Percentiles rank a stretch among this genome's conserved stretches.
These are phyloP conservation scores for Halichoerus grypus DNA, from an alignment of 2,113 vertebrate genomes.

Conservation along the genomic window DNA sequence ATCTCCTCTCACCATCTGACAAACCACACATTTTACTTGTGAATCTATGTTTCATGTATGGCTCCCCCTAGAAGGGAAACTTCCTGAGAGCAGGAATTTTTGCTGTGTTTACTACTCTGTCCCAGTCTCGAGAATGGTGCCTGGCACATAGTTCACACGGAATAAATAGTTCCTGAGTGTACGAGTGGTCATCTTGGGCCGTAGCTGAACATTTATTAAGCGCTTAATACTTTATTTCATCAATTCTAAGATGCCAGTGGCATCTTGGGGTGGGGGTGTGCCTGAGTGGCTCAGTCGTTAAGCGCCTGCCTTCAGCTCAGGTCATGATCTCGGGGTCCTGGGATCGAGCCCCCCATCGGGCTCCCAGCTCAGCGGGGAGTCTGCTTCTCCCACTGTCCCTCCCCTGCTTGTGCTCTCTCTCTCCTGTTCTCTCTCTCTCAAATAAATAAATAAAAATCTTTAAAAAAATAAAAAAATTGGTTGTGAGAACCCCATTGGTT, in stretches of 20 bases:
- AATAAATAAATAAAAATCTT: too few relatives aligned
- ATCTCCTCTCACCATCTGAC: neutral
- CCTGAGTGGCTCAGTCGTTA: too few relatives aligned
- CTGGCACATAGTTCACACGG: neutral
- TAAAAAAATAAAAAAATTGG: too few relatives aligned
- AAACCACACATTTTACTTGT: neutral
- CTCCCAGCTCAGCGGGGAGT: too few relatives aligned
- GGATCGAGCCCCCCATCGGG: too few relatives aligned
- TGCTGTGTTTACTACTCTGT: conserved; percentile 14
- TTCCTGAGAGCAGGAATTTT: conserved; percentile 3
- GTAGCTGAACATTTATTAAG: conserved; percentile 39
- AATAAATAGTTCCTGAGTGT: conserved; percentile 42
- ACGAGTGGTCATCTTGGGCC: neutral
- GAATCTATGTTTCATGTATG: neutral
- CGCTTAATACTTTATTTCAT: conserved; percentile 20
- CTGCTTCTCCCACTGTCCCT: too few relatives aligned
- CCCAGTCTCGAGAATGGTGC: neutral
- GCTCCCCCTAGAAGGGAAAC: conserved; percentile 2
- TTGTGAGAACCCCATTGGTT: conserved; percentile 7
- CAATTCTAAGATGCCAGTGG: neutral
- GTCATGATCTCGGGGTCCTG: too few relatives aligned
- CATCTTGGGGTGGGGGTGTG: too few relatives aligned
- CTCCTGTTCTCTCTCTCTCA: too few relatives aligned
- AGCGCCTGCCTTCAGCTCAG: too few relatives aligned
- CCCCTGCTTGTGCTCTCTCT: too few relatives aligned